Base-by-base conservation (phyloP, 1,140 invertebrate species). In the Brachionus calyciflorus region DNA sequence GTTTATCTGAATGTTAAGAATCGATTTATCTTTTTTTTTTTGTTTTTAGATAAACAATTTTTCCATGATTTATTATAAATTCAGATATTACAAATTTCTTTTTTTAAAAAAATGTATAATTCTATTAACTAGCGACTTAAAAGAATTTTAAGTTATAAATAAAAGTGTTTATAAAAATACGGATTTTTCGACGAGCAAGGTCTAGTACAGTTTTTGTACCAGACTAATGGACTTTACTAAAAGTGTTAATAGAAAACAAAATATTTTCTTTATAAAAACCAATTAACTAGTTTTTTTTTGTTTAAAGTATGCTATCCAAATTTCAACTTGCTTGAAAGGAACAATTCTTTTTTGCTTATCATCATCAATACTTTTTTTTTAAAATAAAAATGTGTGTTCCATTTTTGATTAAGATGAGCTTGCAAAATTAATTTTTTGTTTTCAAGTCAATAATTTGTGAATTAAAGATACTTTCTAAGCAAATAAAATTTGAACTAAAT, bases 1-100 rank as follows among this genome's bases (percentile, higher is more conserved):
- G 55, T 60, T 60, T 60, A 60, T 60, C 55, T 60, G 33, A 33
- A n/a, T n/a, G n/a, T n/a, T 60, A 60, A 60, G 37, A 33, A 60
- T 17, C 26, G 30, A 60, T 60, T 60, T 60, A 33, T 60, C 55
- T 60, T 60, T 40, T 37, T 37, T n/a, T n/a, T n/a, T n/a, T n/a
- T n/a, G n/a, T n/a, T n/a, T n/a, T n/a, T n/a, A n/a, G 28, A 37
- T 55, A 55, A 55, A 55, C 53, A 55, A n/a, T n/a, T n/a, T 28
- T 28, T 14, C 53, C 30, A 60, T 60, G 55, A 60, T 60, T 60
- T 60, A 60, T 60, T 60, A 60, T 19, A 33, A 28, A 19, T 17
- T 55, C 33, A 19, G 21, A 53, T 24, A 53, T 24, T 53, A 28
- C n/a, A 30, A 2, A 28, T 28, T 26, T 14, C 21, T 55, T 24